phyloP scores from a whole-genome alignment of 2,113 vertebrate species.

The Cinclus cinclus region DNA sequence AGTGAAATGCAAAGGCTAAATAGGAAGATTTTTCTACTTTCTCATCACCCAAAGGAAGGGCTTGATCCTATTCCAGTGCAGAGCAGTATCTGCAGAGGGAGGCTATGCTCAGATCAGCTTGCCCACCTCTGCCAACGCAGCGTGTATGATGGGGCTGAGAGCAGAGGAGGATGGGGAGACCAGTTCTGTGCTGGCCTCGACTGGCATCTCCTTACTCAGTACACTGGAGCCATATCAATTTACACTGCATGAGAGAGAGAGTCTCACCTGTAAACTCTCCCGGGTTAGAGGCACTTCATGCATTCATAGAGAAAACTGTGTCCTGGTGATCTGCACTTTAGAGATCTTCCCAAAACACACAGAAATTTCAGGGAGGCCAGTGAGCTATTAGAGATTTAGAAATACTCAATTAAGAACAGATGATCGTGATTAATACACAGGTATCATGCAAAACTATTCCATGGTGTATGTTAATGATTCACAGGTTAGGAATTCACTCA shows the following conservation, averaged over 20 bases:
- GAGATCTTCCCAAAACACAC: neutral
- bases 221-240: neutral
- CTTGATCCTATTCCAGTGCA: neutral
- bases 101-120: neutral
- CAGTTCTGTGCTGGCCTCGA: neutral
- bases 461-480: neutral
- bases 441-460: neutral
- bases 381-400: neutral
- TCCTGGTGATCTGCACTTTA: neutral
- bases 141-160: rapidly evolving
- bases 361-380: neutral
- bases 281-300: neutral
- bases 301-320: rapidly evolving
- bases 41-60: neutral
- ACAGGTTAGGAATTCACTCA: neutral
- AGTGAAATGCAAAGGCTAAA: neutral
- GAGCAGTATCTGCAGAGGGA: neutral
- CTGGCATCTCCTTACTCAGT: neutral
- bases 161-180: neutral
- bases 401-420: neutral
- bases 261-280: neutral
- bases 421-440: neutral
- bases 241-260: neutral
- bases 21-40: neutral
- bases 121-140: neutral